A percentile compares a stretch with the other conserved stretches of the same genome.
Evolutionary conservation across 2,113 vertebrate species (phyloP).

Genomic region (Syrrhaptes paradoxus): DNA sequence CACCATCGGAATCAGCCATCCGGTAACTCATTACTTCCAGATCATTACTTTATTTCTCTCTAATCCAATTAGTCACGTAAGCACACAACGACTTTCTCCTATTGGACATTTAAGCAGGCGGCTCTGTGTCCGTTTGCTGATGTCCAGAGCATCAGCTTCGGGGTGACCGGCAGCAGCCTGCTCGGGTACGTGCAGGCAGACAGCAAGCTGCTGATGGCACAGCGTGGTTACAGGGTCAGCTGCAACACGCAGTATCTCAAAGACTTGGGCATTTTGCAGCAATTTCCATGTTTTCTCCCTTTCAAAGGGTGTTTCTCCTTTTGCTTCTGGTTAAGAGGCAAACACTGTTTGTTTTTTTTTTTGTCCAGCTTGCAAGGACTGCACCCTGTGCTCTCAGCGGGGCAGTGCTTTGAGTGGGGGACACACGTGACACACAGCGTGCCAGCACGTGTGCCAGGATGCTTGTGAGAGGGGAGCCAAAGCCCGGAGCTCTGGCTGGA

Average conservation of each 20-base stretch:
- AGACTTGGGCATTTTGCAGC: rapidly evolving
- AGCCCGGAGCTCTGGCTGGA: not conserved
- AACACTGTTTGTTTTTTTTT: not conserved
- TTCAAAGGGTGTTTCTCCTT: not conserved
- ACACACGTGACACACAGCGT: rapidly evolving
- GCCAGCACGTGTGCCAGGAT: not conserved
- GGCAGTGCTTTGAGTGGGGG: not conserved
- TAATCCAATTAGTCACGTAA: not conserved
- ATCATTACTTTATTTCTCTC: not conserved
- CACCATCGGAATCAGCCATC: not conserved
- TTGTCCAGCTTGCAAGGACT: not conserved
- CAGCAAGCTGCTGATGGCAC: not conserved
- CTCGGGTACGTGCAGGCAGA: not conserved
- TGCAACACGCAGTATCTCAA: not conserved
- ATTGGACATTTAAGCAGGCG: not conserved
- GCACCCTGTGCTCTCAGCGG: not conserved
- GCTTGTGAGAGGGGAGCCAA: not conserved
- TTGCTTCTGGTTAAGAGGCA: not conserved
- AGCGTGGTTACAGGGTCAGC: not conserved
- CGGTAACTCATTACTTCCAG: not conserved
- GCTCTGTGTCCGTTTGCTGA: not conserved
- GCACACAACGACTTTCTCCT: not conserved
- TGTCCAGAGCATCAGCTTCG: not conserved
- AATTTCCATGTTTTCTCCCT: not conserved
- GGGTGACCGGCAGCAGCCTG: not conserved